Evolutionary conservation across 2,797 vertebrate genomes (phyloP).

Genomic region (Tauraco hartlaubi): DNA sequence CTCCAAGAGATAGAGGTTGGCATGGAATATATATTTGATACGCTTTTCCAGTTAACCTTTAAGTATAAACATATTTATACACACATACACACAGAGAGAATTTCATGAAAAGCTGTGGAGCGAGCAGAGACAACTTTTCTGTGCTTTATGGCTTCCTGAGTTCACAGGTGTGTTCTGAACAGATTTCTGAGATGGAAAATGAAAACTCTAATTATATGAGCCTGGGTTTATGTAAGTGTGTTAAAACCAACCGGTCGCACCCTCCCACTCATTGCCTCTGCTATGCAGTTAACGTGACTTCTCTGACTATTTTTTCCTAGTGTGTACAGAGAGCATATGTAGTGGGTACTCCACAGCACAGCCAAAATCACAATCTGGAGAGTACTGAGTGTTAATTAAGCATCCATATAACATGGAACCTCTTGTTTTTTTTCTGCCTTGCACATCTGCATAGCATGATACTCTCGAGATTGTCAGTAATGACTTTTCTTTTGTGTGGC

Average conservation of each 20-base stretch:
- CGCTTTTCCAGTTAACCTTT: background rate
- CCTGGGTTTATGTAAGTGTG: background rate
- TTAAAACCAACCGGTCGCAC: background rate
- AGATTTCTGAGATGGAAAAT: background rate
- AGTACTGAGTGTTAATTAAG: background rate
- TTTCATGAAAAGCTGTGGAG: background rate
- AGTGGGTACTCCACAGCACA: background rate
- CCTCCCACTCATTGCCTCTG: background rate
- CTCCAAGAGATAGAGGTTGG: background rate
- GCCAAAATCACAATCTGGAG: background rate
- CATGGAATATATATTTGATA: background rate
- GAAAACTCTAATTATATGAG: background rate
- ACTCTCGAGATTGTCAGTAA: background rate
- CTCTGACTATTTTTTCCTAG: background rate
- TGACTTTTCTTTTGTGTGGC: background rate
- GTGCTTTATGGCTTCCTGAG: background rate
- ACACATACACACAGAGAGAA: background rate
- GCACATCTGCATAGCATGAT: background rate
- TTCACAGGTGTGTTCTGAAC: background rate
- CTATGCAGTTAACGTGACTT: background rate
- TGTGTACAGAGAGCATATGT: background rate
- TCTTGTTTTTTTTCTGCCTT: background rate
- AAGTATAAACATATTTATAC: background rate
- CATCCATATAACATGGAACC: background rate
- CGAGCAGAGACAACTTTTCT: background rate